Evolutionary conservation across 2,113 vertebrate genomes (phyloP), one percentile per base, ranked within the genome.

Genomic region (Orthochromis indermauri): DNA sequence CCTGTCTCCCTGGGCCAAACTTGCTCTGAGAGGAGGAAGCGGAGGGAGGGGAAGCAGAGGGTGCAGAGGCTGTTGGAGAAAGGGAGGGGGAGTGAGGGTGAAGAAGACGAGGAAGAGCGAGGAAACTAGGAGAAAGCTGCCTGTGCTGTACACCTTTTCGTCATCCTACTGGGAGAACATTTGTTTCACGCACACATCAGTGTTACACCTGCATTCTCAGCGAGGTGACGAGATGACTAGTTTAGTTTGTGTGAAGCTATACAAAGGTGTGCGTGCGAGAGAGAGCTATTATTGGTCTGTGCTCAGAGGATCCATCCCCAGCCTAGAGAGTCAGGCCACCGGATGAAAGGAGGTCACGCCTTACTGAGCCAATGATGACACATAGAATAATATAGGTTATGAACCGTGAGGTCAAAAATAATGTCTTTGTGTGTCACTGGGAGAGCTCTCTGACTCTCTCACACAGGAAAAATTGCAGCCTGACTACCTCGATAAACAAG

Each of bases 1-100:
- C 96, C 96, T 95, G 96, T 96, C 95, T 96, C 96, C 91, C 94
- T 92, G 92, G 94, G 95, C 95, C 94, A 95, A 96, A 96, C 96
- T 96, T 96, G 93, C 92, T 91, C 73, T 59, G 71, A 86, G 91
- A 89, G 86, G 92, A 83, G 89, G 92, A 89, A 92, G 92, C 51
- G 40, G 89, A 90, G 91, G 92, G 81, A 88, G 82, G 85, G 90
- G 87, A 68, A 81, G 85, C 55, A 86, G 86, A 63, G 83, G 47
- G 87, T 83, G 42, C 80, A 87, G 88, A 86, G 83, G 82, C 51
- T 51, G 83, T 76, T 81, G 17, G 66, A 83, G 84, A 73, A 26
- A 71, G 66, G 86, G 86, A 80, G 80, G 86, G 87, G 84, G 51
- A 54, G 57, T 12, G 59, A 82, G 79, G 47, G 86, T 45, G 80